These are phyloP conservation scores for Alexandromys fortis DNA, from an alignment of 2,113 vertebrate genomes.

Conservation along the genomic window DNA sequence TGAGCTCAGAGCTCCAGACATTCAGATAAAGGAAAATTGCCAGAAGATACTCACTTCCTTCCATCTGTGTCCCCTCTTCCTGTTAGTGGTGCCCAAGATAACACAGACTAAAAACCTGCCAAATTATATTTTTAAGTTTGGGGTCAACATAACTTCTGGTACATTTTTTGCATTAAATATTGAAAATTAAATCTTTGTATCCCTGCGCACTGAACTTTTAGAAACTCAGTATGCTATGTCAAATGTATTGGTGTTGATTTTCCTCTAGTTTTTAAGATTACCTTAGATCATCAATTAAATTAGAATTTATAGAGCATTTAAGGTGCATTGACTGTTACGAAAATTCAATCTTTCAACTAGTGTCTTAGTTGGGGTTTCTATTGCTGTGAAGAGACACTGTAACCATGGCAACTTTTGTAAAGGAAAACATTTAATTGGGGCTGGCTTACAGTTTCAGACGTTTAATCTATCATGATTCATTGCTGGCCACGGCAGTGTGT, in stretches of 20 bases:
- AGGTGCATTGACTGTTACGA: neutral
- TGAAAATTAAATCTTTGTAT: neutral
- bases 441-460: neutral
- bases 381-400: neutral
- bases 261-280: neutral
- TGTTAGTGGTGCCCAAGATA: neutral
- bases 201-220: neutral
- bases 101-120: neutral
- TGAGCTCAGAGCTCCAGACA: slow-evolving; percentile 33
- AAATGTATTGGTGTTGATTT: slow-evolving; percentile 2
- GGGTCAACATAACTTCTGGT: neutral
- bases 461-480: neutral
- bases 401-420: neutral
- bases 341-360: neutral
- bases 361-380: neutral
- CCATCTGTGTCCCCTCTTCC: neutral
- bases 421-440: neutral
- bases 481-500: neutral
- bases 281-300: neutral
- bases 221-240: neutral
- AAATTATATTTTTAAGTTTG: slow-evolving; percentile 1
- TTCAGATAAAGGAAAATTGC: neutral
- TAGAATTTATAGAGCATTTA: neutral
- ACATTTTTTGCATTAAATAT: slow-evolving; percentile 26
- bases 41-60: neutral